Base-by-base conservation (phyloP, 2,113 vertebrate genomes). In the Vidua macroura region DNA sequence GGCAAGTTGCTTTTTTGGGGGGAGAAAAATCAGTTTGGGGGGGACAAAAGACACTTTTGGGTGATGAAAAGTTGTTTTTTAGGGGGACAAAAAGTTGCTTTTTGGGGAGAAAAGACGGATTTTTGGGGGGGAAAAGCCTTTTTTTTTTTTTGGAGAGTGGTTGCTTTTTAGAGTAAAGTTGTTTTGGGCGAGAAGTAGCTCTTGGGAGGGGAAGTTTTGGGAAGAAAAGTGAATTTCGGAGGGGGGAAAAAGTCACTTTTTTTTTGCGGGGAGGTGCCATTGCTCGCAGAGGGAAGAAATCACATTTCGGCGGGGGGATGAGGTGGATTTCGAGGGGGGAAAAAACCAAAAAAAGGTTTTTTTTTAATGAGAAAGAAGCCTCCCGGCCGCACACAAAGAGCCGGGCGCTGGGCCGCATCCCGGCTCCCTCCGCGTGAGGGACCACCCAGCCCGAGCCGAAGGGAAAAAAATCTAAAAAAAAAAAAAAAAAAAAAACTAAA, bases 351-450 rank as follows among this genome's bases (percentile, higher is more conserved):
- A 66, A 58, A 19, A 8, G n/a, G 3, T 33, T 19, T 31, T 48
- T 48, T 74, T 37, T 2, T 39, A 39, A 51, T 13, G 24, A 8
- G 41, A 48, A 35, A 66, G 20, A 12, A 37, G 4, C 20, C 11
- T 84, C 30, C 44, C 4, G 62, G 46, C 89, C 16, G 33, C 76
- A 63, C 93, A 92, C 93, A 92, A 94, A 94, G 86, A 41, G 19
- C 55, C 17, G 64, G 30, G 58, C 67, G 30, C 74, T 24, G 67
- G 74, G 86, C 72, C 52, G 30, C 75, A 66, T 93, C 74, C 92
- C 76, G 46, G 49, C 86, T 83, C 46, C 52, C 92, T 82, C 83
- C 5, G 90, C 86, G 68, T 53, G 22, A 72, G 0, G 78, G 94
- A 92, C 89, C 92, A 92, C 89, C 92, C 86, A 90, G 68, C 86